A percentile compares a stretch with the other conserved stretches of the same genome.
phyloP scores from a whole-genome alignment of 1,140 invertebrate genomes.

The Trinorchestia longiramus region DNA sequence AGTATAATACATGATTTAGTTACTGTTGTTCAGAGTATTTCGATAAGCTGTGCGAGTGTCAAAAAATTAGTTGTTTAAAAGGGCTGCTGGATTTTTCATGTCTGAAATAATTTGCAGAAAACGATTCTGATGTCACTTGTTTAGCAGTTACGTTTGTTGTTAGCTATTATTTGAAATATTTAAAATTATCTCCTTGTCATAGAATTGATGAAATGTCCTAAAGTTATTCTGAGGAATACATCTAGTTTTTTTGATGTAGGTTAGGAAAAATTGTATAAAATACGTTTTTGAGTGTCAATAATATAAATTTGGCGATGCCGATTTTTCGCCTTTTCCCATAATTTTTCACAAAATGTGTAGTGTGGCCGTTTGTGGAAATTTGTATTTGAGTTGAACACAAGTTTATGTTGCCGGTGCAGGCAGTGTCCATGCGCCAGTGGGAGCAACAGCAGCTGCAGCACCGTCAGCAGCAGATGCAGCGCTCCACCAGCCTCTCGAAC shows the following conservation, averaged over 20 bases:
- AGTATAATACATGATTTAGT: background rate
- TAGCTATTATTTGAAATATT: background rate
- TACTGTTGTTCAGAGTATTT: background rate
- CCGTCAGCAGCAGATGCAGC: constrained; percentile 53
- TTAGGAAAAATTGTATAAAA: no score
- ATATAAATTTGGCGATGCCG: no score
- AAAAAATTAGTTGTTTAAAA: background rate
- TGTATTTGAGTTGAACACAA: background rate
- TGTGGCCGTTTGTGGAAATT: background rate
- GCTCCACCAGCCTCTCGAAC: constrained; percentile 59
- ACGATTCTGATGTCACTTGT: background rate
- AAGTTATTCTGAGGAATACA: background rate
- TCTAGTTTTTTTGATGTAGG: no score
- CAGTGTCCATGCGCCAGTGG: constrained; percentile 32
- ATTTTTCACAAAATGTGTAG: background rate
- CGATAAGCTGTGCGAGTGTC: background rate
- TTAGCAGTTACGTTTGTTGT: background rate
- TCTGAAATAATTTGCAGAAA: background rate
- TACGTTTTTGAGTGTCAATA: background rate
- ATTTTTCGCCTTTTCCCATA: background rate
- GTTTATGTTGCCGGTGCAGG: background rate
- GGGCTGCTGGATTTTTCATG: background rate
- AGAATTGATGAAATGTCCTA: background rate
- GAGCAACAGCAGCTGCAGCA: constrained; percentile 48
- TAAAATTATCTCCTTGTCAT: background rate